Conservation (phyloP, 2,113 vertebrate species). For the Solea senegalensis region DNA sequence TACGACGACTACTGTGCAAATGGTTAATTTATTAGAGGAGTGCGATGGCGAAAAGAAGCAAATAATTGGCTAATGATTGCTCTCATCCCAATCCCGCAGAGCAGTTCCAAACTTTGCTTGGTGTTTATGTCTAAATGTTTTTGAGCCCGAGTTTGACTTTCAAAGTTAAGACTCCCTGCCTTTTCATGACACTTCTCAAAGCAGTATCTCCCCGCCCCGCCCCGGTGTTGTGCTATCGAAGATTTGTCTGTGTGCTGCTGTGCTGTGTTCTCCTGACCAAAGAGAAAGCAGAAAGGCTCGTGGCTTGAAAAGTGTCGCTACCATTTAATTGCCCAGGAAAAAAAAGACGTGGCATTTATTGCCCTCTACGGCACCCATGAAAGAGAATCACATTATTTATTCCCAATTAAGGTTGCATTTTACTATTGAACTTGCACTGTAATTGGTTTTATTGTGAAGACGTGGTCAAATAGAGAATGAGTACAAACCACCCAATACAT, state of each 20-base stretch:
- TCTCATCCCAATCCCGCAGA: constrained; percentile 35
- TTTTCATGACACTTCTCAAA: constrained; percentile 40
- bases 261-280: constrained; percentile 41
- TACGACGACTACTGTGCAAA: constrained; percentile 40
- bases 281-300: constrained; percentile 32
- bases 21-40: constrained; percentile 54
- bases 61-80: constrained; percentile 29
- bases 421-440: too few relatives aligned
- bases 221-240: constrained; percentile 30
- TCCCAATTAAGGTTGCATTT: too few relatives aligned
- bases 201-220: constrained; percentile 35
- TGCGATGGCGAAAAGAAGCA: constrained; percentile 32
- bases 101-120: constrained; percentile 30
- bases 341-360: neutral
- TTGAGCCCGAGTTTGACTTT: constrained; percentile 29
- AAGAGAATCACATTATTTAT: neutral
- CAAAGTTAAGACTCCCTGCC: constrained; percentile 33
- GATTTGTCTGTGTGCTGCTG: constrained; percentile 28
- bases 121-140: constrained; percentile 35
- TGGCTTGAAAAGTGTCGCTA: constrained; percentile 25
- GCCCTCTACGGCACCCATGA: neutral
- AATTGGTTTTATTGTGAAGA: too few relatives aligned
- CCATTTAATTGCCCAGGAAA: constrained; percentile 33
- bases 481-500: too few relatives aligned
- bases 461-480: too few relatives aligned